A percentile compares a stretch with the other conserved stretches of the same genome.
Conservation (phyloP, 2,113 vertebrate genomes). For the Oncorhynchus masou region DNA sequence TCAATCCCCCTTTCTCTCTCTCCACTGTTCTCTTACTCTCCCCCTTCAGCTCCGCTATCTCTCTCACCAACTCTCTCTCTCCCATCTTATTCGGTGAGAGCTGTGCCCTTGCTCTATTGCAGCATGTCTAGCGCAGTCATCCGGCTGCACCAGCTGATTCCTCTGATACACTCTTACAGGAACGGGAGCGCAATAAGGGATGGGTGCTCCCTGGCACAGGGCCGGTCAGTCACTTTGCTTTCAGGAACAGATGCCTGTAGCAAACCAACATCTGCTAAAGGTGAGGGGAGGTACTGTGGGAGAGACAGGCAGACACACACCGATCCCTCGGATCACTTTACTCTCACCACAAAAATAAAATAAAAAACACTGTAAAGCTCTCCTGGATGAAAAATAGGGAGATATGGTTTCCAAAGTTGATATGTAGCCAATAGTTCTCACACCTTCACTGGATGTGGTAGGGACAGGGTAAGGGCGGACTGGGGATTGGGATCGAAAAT, state of each 20-base stretch:
- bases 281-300: neutral
- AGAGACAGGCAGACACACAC: neutral
- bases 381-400: neutral
- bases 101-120: neutral
- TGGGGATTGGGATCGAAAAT: neutral
- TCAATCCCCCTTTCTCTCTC: neutral
- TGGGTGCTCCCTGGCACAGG: neutral
- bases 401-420: neutral
- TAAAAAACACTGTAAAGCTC: neutral
- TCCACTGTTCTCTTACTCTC: neutral
- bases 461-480: neutral
- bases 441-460: neutral
- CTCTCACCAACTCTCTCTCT: neutral
- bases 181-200: neutral
- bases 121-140: neutral
- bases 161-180: neutral
- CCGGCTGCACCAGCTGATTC: neutral
- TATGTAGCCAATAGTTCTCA: neutral
- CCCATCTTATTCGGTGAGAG: neutral
- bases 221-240: neutral
- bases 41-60: neutral
- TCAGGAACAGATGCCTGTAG: neutral
- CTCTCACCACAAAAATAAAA: neutral
- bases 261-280: conserved; percentile 4
- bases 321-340: neutral